These are phyloP conservation scores for Spodoptera litura DNA, from an alignment of 1,140 invertebrate species.

Conservation along the genomic window DNA sequence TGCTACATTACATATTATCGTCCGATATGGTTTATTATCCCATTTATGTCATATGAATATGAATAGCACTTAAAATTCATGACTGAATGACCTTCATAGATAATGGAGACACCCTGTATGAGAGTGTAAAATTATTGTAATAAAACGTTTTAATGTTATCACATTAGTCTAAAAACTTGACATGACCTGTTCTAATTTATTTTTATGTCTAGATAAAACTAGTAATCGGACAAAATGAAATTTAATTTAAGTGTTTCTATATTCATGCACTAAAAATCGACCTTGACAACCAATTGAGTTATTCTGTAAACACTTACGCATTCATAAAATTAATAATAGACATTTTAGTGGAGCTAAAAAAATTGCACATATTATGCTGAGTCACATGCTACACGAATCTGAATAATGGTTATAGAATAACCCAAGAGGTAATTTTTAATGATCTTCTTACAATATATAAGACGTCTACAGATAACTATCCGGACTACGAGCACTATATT, in stretches of 20 bases:
- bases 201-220: too few relatives aligned
- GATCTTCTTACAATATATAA: too few relatives aligned
- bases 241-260: not conserved
- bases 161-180: not conserved
- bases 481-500: not conserved
- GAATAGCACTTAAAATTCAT: conserved; percentile 10
- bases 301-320: not conserved
- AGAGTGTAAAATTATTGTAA: conserved; percentile 3
- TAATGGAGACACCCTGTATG: not conserved
- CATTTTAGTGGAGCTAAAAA: too few relatives aligned
- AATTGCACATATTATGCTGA: too few relatives aligned
- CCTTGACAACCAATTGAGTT: not conserved
- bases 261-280: conserved; percentile 1
- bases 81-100: not conserved
- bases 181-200: not conserved
- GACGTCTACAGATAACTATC: too few relatives aligned
- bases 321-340: not conserved
- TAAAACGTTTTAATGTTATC: not conserved
- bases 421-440: not conserved
- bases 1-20: conserved; percentile 12
- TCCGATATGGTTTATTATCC: not conserved
- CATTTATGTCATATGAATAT: conserved; percentile 21
- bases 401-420: not conserved
- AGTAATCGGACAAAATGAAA: too few relatives aligned
- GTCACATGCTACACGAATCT: too few relatives aligned